Conservation (phyloP, 2,888 invertebrate species). For the Drosophila atripex region DNA sequence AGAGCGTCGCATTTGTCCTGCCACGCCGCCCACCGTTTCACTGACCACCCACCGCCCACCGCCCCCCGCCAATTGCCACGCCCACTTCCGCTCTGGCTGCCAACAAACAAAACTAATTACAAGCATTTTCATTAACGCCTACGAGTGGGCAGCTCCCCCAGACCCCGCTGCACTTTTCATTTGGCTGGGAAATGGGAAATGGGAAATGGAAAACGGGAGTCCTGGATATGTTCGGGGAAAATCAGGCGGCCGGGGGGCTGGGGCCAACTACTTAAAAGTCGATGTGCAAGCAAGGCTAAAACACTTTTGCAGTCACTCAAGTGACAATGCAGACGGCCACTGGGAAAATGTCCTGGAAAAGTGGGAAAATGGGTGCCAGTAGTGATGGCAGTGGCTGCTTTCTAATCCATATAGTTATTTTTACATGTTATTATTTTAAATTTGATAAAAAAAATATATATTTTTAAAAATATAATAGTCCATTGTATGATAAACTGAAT, state of each 20-base stretch:
- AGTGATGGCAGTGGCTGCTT: not conserved
- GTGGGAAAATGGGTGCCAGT: conserved; percentile 9
- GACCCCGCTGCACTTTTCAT: conserved; percentile 18
- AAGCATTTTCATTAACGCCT: conserved; percentile 78
- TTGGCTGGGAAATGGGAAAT: conserved; percentile 10
- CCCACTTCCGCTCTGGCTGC: conserved; percentile 71
- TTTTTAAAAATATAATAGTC: not conserved
- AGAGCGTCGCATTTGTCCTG: conserved; percentile 62
- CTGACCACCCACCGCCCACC: not conserved
- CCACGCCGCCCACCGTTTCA: not conserved
- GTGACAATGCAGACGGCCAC: conserved; percentile 61
- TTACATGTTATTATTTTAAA: not conserved
- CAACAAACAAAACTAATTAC: conserved; percentile 78
- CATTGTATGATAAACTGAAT: too few relatives aligned
- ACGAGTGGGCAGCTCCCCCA: conserved; percentile 52
- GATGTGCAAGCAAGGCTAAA: conserved; percentile 72
- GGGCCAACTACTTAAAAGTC: conserved; percentile 74
- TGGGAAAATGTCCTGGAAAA: conserved; percentile 11
- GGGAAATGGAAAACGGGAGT: not conserved
- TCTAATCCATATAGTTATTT: not conserved
- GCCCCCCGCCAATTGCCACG: conserved; percentile 1
- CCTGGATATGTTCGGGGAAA: conserved; percentile 8
- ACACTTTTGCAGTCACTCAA: conserved; percentile 70
- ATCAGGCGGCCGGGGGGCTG: not conserved
- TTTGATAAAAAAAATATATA: not conserved